phyloP scores from a whole-genome alignment of 2,113 vertebrate species.

The Tympanuchus pallidicinctus region DNA sequence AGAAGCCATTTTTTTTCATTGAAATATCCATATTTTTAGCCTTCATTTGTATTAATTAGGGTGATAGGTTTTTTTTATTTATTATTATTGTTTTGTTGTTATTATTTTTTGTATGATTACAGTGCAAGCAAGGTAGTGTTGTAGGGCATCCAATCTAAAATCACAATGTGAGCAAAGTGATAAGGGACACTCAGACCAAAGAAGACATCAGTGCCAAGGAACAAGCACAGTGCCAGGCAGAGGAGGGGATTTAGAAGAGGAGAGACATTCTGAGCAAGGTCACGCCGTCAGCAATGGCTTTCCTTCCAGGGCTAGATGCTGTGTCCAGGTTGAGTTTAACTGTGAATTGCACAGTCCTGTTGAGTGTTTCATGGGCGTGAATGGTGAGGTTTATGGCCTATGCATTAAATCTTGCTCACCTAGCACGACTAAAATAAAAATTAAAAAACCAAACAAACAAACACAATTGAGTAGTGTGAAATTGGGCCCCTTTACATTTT shows the following conservation, averaged over 20 bases:
- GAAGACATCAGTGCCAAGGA: not conserved
- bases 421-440: not conserved
- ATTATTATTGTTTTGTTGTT: not conserved
- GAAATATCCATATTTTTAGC: not conserved
- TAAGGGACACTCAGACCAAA: not conserved
- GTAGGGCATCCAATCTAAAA: not conserved
- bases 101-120: not conserved
- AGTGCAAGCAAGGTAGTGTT: not conserved
- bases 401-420: not conserved
- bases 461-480: not conserved
- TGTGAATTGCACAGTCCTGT: too few relatives aligned
- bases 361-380: not conserved
- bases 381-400: not conserved
- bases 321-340: not conserved
- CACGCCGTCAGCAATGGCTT: fast-evolving
- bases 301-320: not conserved
- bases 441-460: not conserved
- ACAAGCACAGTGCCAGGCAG: fast-evolving
- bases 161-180: not conserved
- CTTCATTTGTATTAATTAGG: not conserved
- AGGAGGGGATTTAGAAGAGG: not conserved
- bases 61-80: not conserved
- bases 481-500: not conserved
- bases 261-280: not conserved
- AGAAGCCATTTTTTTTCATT: not conserved